These are phyloP conservation scores for Hemichromis elongatus DNA, from an alignment of 2,113 vertebrate species.

Conservation along the genomic window DNA sequence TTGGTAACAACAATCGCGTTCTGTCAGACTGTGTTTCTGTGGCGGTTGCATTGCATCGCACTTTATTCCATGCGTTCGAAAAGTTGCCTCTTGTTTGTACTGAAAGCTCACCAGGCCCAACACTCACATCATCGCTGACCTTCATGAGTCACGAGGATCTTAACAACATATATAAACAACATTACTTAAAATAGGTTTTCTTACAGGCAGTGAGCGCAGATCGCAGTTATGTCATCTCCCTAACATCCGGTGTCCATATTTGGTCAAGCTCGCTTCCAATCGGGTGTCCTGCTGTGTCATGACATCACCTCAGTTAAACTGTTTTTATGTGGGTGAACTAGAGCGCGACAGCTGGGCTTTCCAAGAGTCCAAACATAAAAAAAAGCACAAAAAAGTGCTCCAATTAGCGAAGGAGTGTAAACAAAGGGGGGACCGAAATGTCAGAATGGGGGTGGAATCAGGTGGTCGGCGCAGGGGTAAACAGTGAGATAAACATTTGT, in stretches of 20 bases:
- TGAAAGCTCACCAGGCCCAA: neutral
- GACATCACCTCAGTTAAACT: constrained; percentile 22
- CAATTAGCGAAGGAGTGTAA: constrained; percentile 46
- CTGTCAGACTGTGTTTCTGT: neutral
- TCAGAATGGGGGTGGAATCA: constrained; percentile 33
- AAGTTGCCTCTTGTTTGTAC: neutral
- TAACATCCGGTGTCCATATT: constrained; percentile 39
- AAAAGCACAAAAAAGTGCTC: neutral
- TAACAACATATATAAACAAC: neutral
- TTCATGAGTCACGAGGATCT: neutral
- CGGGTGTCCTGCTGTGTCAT: neutral
- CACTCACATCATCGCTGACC: neutral
- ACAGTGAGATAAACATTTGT: constrained; percentile 44
- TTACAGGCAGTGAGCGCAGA: neutral
- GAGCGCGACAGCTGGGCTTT: constrained; percentile 31
- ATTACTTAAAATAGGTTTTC: neutral
- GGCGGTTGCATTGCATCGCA: constrained; percentile 50
- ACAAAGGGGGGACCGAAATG: constrained; percentile 5
- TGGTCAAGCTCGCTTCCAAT: neutral
- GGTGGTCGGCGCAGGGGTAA: constrained; percentile 13
- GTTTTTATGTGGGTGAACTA: constrained; percentile 54
- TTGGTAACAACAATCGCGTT: constrained; percentile 11
- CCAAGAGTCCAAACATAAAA: constrained; percentile 36
- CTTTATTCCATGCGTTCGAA: constrained; percentile 26
- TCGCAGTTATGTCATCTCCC: constrained; percentile 20